Evolutionary conservation across 2,113 vertebrate species (phyloP).

Genomic region (Aspidoscelis tigris): DNA sequence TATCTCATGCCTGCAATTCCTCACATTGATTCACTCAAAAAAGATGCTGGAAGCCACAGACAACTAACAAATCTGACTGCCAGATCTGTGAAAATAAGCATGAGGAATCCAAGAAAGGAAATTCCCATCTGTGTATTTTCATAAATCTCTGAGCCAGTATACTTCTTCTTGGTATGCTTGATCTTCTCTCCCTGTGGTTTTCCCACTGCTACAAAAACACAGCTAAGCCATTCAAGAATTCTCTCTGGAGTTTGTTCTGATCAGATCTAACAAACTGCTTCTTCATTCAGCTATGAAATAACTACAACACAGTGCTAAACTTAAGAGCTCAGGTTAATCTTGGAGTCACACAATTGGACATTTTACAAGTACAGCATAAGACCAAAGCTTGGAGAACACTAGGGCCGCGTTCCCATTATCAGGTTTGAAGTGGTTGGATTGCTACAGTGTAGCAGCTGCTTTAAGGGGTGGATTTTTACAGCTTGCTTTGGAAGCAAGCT

Average conservation of each 20-base stretch:
- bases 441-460: too few species aligned
- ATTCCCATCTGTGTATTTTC: constrained; percentile 7
- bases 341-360: background rate
- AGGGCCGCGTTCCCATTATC: too few species aligned
- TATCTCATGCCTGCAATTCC: constrained; percentile 33
- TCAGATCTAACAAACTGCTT: background rate
- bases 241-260: constrained; percentile 11
- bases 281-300: constrained; percentile 2
- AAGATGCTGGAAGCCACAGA: background rate
- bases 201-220: background rate
- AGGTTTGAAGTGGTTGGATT: too few species aligned
- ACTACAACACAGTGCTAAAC: background rate
- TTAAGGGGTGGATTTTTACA: too few species aligned
- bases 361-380: background rate
- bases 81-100: constrained; percentile 24
- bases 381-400: background rate
- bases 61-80: constrained; percentile 32
- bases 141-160: constrained; percentile 4
- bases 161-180: constrained; percentile 10
- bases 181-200: background rate
- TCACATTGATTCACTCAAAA: background rate
- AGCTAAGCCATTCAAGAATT: constrained; percentile 25
- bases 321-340: background rate
- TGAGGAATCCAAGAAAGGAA: background rate
- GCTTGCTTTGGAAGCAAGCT: too few species aligned